Base-by-base conservation (phyloP, 2,888 invertebrate genomes). In the Lottia gigantea region DNA sequence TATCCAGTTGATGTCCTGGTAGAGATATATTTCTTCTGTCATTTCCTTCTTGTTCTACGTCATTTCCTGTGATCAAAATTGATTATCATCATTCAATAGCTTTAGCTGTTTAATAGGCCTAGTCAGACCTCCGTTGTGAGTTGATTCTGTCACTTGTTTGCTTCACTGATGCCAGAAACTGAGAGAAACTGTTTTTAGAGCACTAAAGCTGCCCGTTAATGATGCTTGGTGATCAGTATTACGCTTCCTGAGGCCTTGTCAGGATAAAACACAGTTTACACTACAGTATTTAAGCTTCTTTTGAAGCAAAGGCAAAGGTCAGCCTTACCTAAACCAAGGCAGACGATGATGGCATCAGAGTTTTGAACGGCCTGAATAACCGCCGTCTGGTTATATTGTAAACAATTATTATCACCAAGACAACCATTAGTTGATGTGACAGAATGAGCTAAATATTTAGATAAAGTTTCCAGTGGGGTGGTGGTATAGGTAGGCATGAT, bases 311-410 rank as follows among this genome's bases (percentile, higher is more conserved):
- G 40, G 7, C 11, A 40, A 40, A 8, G 7, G 11, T 40, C 6
- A 11, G 14, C 19, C 72, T 62, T 64, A 83, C 83, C 83, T 71
- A 80, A 80, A 26, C 86, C 86, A 14, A 86, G 80, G 74, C 84
- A 85, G 19, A 86, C 80, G 63, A 85, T 71, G 15, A 83, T 77
- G 4, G 82, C 66, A 31, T 83, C 76, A 16, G 82, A 73, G 12
- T 73, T 78, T 3, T 55, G 61, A 4, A 82, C 78, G 8, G 82
- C 83, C 25, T 62, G 49, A 64, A 74, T 75, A 8, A 85, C 68
- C 23, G 74, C 73, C 8, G 67, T 46, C 0, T 65, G 12, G 8
- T 79, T 71, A 75, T 85, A 86, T 19, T 76, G 67, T 2, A 14
- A 64, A 72, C 85, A 86, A 23, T 55, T 70, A 14, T 76, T 80